Percentiles rank a stretch among this genome's conserved stretches.
These are phyloP conservation scores for Mastigias papua DNA, from an alignment of 30 jellyfish, hydroid and myxozoan genomes.

Conservation along the genomic window DNA sequence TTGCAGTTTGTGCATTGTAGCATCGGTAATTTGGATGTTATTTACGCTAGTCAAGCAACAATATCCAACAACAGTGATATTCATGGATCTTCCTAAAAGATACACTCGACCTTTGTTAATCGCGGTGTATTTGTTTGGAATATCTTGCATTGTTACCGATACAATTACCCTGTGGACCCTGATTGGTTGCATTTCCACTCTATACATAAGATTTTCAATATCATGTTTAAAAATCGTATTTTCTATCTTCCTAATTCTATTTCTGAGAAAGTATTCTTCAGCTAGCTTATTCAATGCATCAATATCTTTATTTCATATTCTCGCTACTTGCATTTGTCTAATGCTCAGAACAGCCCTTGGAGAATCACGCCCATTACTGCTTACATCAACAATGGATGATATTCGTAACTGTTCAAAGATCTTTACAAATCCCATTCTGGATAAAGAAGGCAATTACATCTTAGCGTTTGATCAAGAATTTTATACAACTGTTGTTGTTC, in stretches of 20 bases:
- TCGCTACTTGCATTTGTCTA: conserved; percentile 70
- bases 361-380: conserved; percentile 51
- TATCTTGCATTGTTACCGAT: conserved; percentile 71
- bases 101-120: conserved; percentile 69
- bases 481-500: conserved; percentile 49
- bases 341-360: conserved; percentile 72
- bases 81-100: conserved; percentile 69
- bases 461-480: conserved; percentile 75
- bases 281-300: conserved; percentile 41
- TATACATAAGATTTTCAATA: conserved; percentile 22
- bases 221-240: conserved; percentile 27
- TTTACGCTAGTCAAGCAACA: conserved; percentile 33
- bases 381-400: conserved; percentile 11
- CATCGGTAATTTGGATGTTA: conserved; percentile 58
- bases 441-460: conserved; percentile 36
- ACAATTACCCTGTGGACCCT: conserved; percentile 62
- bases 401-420: conserved; percentile 21
- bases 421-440: conserved; percentile 59
- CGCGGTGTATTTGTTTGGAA: conserved; percentile 65
- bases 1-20: conserved; percentile 50
- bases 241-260: conserved; percentile 38
- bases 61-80: conserved; percentile 21
- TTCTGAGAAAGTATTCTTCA: conserved; percentile 56
- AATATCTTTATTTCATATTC: conserved; percentile 40
- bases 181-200: conserved; percentile 56